These are phyloP conservation scores for Antrozous pallidus DNA, from an alignment of 2,797 vertebrate species.

Conservation along the genomic window DNA sequence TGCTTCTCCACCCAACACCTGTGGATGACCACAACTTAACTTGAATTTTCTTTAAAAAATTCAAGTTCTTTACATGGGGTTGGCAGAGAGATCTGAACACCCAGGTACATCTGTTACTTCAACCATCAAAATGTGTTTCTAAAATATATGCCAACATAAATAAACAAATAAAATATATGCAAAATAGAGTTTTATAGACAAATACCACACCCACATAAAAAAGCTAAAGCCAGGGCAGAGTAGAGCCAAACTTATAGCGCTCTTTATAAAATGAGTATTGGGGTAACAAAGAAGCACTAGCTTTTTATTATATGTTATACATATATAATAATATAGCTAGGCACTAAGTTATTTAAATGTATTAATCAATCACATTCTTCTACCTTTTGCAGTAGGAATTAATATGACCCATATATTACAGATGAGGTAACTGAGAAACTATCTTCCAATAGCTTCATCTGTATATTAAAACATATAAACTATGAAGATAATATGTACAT, in stretches of 20 bases:
- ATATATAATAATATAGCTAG: neutral
- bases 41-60: neutral
- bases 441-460: neutral
- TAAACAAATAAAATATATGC: neutral
- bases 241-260: neutral
- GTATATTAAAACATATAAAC: neutral
- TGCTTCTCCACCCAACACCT: neutral
- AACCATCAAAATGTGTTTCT: neutral
- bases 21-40: slow-evolving; percentile 7
- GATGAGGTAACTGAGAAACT: slow-evolving; percentile 9
- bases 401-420: neutral
- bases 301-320: too few species aligned
- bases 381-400: neutral
- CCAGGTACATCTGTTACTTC: neutral
- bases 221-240: neutral
- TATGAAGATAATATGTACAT: neutral
- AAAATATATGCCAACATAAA: neutral
- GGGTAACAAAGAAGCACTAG: neutral
- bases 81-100: neutral
- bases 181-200: neutral
- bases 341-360: neutral
- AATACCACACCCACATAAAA: neutral
- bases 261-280: neutral
- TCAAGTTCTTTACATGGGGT: neutral
- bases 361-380: neutral